Base-by-base conservation (phyloP, 2,113 vertebrate genomes). In the Motacilla tschutschensis region DNA sequence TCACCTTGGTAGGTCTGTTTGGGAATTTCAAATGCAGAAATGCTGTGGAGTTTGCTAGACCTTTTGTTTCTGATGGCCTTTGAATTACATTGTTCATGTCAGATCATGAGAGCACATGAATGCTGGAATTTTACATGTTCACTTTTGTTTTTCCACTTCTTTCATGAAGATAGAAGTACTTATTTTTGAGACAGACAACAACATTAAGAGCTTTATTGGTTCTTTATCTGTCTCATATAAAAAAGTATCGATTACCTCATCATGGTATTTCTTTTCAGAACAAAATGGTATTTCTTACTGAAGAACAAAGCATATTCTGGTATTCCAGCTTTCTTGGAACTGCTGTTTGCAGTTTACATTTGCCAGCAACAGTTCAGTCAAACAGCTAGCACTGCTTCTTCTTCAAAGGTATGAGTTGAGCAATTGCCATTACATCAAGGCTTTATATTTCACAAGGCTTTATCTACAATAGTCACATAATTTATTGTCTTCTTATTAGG, bases 231-330 rank as follows among this genome's bases (percentile, higher is more conserved):
- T 79, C 40, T 79, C 10, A 35, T 47, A 59, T 79, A 51, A 85
- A 83, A 83, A 88, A 67, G 3, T 64, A 90, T 90, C 60, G 59
- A 89, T 92, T 89, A 86, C 36, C 25, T 78, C 58, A 43, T 69
- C 88, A 75, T 58, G 21, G 53, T 65, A 72, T 74, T 89, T 87
- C 14, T 87, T 87, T 78, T 81, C 29, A 59, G 48, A 41, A 70
- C 22, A 70, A 63, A 47, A 33, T 24, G 5, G 1, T 24, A 14
- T 82, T 72, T 64, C 8, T 50, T 55, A 73, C 5, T 73, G 47
- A 91, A 88, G 83, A 93, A 89, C 55, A 76, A 93, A 93, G 55
- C 51, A 70, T 76, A 55, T 73, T 89, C 63, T 86, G 50, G 47
- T 89, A 69, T 83, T 89, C 51, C 44, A 89, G 2, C 54, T 62